These are phyloP conservation scores for Onychorhynchus coronatus DNA, from an alignment of 2,113 vertebrate genomes.

Conservation along the genomic window DNA sequence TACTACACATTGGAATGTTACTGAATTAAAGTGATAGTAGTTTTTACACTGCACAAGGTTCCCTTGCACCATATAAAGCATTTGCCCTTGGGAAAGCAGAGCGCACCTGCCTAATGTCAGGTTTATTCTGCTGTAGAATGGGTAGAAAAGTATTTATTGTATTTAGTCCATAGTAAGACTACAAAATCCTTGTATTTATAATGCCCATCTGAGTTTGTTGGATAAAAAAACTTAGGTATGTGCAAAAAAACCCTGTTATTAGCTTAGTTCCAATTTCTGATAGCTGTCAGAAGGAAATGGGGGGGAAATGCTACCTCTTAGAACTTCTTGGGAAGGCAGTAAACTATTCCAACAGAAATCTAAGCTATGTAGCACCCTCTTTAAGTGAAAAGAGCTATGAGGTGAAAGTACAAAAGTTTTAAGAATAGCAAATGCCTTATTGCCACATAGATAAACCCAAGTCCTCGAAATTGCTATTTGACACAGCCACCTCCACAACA, in stretches of 20 bases:
- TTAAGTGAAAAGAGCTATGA: neutral
- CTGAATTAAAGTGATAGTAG: neutral
- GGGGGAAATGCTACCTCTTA: neutral
- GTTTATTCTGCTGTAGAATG: neutral
- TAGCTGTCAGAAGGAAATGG: neutral
- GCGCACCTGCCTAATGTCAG: accelerated
- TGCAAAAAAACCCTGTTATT: neutral
- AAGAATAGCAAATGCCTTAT: neutral
- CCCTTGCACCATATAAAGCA: neutral
- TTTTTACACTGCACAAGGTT: neutral
- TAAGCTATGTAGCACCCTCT: neutral
- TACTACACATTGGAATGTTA: neutral
- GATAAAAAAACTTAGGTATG: neutral
- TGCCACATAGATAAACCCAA: neutral
- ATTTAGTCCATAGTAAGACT: neutral
- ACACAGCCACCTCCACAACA: neutral
- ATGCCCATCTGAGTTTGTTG: neutral
- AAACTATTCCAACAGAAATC: neutral
- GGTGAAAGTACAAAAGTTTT: neutral
- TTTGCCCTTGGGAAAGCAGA: neutral
- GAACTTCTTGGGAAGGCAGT: neutral
- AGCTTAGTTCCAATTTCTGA: neutral
- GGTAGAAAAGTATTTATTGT: neutral
- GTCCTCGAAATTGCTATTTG: neutral
- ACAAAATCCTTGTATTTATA: neutral